Evolutionary conservation across 2,797 vertebrate genomes (phyloP).

Genomic region (Microctenopoma stevenorrisi): DNA sequence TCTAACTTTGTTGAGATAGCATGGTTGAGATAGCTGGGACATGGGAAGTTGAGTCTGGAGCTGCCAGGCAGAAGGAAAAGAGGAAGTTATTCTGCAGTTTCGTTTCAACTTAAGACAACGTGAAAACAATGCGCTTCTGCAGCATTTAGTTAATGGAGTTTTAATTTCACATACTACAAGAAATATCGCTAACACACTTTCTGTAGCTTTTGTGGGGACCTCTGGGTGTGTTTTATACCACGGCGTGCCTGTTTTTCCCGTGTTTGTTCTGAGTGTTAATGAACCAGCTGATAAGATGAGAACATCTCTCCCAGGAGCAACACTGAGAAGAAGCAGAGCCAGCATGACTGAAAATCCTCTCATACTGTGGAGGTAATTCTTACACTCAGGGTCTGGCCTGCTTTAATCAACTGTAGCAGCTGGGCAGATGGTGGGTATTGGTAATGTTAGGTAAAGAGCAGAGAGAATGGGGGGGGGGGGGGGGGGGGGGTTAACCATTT

Average conservation of each 20-base stretch:
- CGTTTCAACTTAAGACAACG: too few species aligned
- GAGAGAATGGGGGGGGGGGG: background rate
- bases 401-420: conserved; percentile 21
- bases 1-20: too few species aligned
- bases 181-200: background rate
- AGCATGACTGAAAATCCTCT: conserved; percentile 38
- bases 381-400: conserved; percentile 17
- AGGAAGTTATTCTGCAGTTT: too few species aligned
- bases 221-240: conserved; percentile 3
- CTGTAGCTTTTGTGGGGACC: background rate
- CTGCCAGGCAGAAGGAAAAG: too few species aligned
- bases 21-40: too few species aligned
- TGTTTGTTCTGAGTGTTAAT: conserved; percentile 46
- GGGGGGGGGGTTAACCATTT: background rate
- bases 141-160: too few species aligned
- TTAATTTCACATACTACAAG: too few species aligned
- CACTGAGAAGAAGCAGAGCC: conserved; percentile 22
- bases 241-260: background rate
- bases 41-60: too few species aligned
- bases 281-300: conserved; percentile 47
- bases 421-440: conserved; percentile 11
- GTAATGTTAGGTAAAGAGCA: conserved; percentile 15
- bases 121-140: too few species aligned
- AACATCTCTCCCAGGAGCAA: conserved; percentile 42
- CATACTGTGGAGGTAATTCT: conserved; percentile 3